These are phyloP conservation scores for Pollicipes pollicipes DNA, from an alignment of 1,140 invertebrate species.

Conservation along the genomic window DNA sequence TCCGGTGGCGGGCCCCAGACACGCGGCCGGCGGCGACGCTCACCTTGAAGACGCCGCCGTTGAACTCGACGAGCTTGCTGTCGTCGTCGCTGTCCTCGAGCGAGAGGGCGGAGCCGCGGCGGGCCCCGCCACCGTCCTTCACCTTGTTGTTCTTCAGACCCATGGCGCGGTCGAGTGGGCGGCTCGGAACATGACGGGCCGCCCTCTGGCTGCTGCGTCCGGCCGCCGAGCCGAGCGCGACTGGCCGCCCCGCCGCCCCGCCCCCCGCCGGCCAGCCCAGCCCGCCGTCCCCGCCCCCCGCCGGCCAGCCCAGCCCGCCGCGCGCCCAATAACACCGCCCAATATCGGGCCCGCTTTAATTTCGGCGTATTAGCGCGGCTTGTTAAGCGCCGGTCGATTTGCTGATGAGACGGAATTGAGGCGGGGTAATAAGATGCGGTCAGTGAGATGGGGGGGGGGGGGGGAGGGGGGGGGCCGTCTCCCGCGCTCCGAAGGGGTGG, in stretches of 20 bases:
- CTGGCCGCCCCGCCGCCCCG: too few species aligned
- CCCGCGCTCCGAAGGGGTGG: not conserved
- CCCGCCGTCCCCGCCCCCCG: too few species aligned
- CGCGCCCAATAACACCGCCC: not conserved
- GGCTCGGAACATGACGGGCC: not conserved
- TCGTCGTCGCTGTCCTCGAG: not conserved
- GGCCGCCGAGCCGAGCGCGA: not conserved
- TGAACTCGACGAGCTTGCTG: not conserved
- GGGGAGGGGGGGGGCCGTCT: not conserved
- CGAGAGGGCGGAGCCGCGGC: not conserved
- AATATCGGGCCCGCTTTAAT: not conserved
- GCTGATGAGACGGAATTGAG: not conserved
- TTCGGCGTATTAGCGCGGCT: not conserved
- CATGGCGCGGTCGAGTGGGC: not conserved
- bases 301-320: too few species aligned
- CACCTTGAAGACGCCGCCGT: conserved; percentile 1
- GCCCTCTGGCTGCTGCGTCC: not conserved
- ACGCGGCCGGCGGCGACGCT: not conserved
- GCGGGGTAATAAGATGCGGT: not conserved
- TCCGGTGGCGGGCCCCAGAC: too few species aligned
- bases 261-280: too few species aligned
- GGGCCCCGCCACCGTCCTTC: not conserved
- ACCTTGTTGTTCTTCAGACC: not conserved
- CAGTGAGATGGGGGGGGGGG: not conserved
- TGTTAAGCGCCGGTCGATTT: not conserved